Conservation (phyloP, 2,797 vertebrate genomes). For the Parotocinclus haroldoi region DNA sequence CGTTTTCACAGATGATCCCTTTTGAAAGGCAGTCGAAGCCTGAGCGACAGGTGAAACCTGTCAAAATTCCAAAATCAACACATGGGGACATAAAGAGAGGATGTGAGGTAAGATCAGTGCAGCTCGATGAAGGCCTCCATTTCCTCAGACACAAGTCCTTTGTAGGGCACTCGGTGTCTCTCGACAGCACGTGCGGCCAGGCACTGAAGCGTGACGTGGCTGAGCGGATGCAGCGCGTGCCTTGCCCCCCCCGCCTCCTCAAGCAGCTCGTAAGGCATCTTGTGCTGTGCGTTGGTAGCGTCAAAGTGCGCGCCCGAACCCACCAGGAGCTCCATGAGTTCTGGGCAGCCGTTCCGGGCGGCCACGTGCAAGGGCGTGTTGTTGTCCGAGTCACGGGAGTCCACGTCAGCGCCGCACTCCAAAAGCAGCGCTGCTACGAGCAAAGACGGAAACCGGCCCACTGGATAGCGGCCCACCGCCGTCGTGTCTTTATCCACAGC, state of each 20-base stretch:
- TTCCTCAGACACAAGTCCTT: slow-evolving; percentile 90
- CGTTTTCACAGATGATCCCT: not conserved
- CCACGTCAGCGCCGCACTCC: slow-evolving; percentile 88
- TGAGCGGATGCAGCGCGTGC: slow-evolving; percentile 85
- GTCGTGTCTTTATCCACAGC: slow-evolving; percentile 92
- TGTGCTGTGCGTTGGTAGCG: slow-evolving; percentile 86
- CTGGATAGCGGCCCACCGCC: slow-evolving; percentile 87
- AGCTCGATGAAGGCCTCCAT: slow-evolving; percentile 95
- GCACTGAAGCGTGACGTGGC: slow-evolving; percentile 92
- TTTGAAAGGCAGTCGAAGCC: not conserved
- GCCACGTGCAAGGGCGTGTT: slow-evolving; percentile 90
- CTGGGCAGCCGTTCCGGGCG: slow-evolving; percentile 82
- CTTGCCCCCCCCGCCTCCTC: slow-evolving; percentile 84
- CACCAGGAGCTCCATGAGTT: slow-evolving; percentile 85
- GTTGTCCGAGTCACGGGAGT: slow-evolving; percentile 91
- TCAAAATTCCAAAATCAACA: not conserved
- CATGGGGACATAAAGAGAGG: not conserved
- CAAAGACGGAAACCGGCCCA: slow-evolving; percentile 87
- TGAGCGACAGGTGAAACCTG: not conserved
- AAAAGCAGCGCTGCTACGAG: slow-evolving; percentile 82
- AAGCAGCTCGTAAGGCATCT: slow-evolving; percentile 87
- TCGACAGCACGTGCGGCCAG: slow-evolving; percentile 90
- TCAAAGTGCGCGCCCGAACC: slow-evolving; percentile 90
- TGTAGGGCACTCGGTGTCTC: slow-evolving; percentile 91
- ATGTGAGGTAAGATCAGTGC: slow-evolving; percentile 72